Conservation (phyloP, 2,888 invertebrate genomes). For the Phaonia tiefii region DNA sequence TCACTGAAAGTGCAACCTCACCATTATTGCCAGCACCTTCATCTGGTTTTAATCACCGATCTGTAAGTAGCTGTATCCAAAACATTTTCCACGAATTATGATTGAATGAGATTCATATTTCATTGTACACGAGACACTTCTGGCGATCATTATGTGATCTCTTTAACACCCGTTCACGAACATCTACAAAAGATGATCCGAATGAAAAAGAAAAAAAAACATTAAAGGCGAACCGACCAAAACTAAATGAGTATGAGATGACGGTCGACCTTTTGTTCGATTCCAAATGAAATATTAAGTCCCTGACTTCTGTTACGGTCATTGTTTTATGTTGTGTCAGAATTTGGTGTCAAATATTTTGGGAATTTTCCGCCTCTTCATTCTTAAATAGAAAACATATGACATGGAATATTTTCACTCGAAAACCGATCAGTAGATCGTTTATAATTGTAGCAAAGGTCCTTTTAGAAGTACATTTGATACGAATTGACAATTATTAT, state of each 20-base stretch:
- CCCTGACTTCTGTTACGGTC: conserved; percentile 65
- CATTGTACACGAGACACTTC: conserved; percentile 54
- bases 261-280: conserved; percentile 26
- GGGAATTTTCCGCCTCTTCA: conserved; percentile 69
- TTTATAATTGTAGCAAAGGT: conserved; percentile 28
- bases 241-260: conserved; percentile 22
- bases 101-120: conserved; percentile 61
- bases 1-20: neutral
- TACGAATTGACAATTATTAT: conserved; percentile 49
- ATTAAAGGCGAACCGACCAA: conserved; percentile 53
- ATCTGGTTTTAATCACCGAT: neutral
- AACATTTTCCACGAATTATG: conserved; percentile 58
- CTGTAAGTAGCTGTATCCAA: conserved; percentile 27
- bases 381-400: conserved; percentile 58
- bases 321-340: conserved; percentile 51
- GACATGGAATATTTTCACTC: conserved; percentile 30
- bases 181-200: neutral
- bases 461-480: conserved; percentile 44
- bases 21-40: neutral
- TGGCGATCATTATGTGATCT: neutral
- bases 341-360: conserved; percentile 74
- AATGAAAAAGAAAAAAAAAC: conserved; percentile 29
- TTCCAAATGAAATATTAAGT: neutral
- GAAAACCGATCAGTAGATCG: neutral
- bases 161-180: conserved; percentile 13